Base-by-base conservation (phyloP, 2,888 invertebrate species). In the Mesochorus sp. region DNA sequence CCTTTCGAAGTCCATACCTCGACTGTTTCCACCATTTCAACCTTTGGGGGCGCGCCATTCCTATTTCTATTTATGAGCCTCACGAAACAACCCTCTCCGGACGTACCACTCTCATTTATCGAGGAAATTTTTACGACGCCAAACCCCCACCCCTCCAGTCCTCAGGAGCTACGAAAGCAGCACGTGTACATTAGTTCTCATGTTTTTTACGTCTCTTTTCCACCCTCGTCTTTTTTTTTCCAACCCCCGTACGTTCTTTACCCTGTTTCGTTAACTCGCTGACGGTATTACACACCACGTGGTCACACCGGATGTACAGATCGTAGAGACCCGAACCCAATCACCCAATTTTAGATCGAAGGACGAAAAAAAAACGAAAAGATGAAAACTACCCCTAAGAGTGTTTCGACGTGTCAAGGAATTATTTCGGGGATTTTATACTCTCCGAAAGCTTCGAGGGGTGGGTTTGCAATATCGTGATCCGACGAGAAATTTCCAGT, bases 41-140 rank as follows among this genome's bases (percentile, higher is more conserved):
- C 70, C 70, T 55, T 59, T 59, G 34, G 51, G 57, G 24, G 39
- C 74, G 39, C 55, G 8, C 67, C 71, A 37, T 61, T 70, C 64
- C 78, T 78, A 74, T 78, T 74, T 74, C 78, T 78, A 78, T 78
- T 78, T 78, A 78, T 70, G 78, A 78, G 74, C 74, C 47, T 53
- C 44, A 28, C 51, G 78, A 78, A 74, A 78, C 74, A 78, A 78
- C 70, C 70, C 57, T 47, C 67, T 17, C 34, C 28, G 24, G 28
- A 57, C 57, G 28, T 44, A 31, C 57, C 64, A 78, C 74, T 64
- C 70, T 70, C 78, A 70, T 70, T 78, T 78, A 74, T 78, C 74
- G 78, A 74, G 51, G 12, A 70, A 74, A 68, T 71, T 67, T 78
- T 78, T 70, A 74, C 64, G 70, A 49, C 14, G 59, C 31, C 44